A percentile compares a stretch with the other conserved stretches of the same genome.
Conservation (phyloP, 2,888 invertebrate genomes). For the Scotopteryx bipunctaria region DNA sequence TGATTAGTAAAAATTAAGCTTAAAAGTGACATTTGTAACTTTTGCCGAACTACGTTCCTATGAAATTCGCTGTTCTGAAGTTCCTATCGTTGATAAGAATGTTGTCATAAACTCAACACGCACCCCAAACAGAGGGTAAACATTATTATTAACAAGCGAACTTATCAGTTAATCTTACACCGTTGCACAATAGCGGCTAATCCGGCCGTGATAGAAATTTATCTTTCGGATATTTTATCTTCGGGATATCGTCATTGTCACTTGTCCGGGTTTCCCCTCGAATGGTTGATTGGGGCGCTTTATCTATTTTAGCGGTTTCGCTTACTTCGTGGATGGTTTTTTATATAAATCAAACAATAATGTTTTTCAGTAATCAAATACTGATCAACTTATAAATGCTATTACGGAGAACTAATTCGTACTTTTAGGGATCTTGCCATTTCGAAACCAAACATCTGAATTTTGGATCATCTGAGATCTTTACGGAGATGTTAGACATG, state of each 20-base stretch:
- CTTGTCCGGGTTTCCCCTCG: constrained; percentile 53
- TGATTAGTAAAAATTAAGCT: too few relatives aligned
- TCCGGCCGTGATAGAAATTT: constrained; percentile 80
- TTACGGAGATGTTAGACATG: too few relatives aligned
- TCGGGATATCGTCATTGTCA: constrained; percentile 68
- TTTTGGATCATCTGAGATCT: too few relatives aligned
- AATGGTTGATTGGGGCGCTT: constrained; percentile 54
- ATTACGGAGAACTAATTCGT: too few relatives aligned
- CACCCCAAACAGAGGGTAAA: constrained; percentile 61
- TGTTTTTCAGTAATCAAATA: too few relatives aligned
- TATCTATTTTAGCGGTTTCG: constrained; percentile 39
- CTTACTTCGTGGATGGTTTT: constrained; percentile 15
- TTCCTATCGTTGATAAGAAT: constrained; percentile 13
- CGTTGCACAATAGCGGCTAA: constrained; percentile 73
- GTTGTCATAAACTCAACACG: constrained; percentile 23
- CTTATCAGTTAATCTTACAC: constrained; percentile 83
- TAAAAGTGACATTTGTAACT: too few relatives aligned
- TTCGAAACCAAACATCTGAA: too few relatives aligned
- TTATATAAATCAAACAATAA: neutral
- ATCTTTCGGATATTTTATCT: constrained; percentile 74
- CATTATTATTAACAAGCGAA: constrained; percentile 79
- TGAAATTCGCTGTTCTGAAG: neutral
- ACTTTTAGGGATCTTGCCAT: too few relatives aligned
- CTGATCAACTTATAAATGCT: too few relatives aligned
- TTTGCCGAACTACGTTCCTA: too few relatives aligned